A percentile compares a stretch with the other conserved stretches of the same genome.
These are phyloP conservation scores for Lepidostoma basale DNA, from an alignment of 1,140 invertebrate species.

Conservation along the genomic window DNA sequence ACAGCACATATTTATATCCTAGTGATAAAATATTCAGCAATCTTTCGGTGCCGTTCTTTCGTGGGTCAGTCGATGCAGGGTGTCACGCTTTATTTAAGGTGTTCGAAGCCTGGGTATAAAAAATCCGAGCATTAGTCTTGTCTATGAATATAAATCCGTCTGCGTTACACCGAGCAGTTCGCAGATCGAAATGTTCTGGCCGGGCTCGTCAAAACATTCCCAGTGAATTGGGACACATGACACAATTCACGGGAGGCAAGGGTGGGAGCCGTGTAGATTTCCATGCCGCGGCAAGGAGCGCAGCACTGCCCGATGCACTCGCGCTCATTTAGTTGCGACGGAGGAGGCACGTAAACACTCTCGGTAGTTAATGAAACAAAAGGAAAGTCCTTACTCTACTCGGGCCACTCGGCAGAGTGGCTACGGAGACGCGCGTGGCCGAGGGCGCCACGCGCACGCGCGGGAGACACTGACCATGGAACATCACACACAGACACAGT, in stretches of 20 bases:
- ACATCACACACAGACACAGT: too few relatives aligned
- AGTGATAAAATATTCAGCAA: too few relatives aligned
- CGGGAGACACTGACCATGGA: conserved; percentile 10
- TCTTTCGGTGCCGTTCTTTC: too few relatives aligned
- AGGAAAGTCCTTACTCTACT: too few relatives aligned
- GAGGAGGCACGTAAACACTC: too few relatives aligned
- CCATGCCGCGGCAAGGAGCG: too few relatives aligned
- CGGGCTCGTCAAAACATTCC: conserved; percentile 24
- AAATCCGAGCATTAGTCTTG: too few relatives aligned
- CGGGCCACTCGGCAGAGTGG: not conserved
- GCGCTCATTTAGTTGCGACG: not conserved
- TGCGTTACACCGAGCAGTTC: not conserved
- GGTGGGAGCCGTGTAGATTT: too few relatives aligned
- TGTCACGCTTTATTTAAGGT: too few relatives aligned
- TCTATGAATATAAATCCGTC: conserved; percentile 2
- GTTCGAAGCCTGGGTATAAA: too few relatives aligned
- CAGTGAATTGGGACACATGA: conserved; percentile 19
- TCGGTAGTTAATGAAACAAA: too few relatives aligned
- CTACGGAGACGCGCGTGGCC: not conserved
- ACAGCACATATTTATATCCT: conserved; percentile 6
- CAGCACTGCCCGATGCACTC: not conserved
- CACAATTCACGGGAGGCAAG: conserved; percentile 3
- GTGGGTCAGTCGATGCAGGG: too few relatives aligned
- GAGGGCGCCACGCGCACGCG: not conserved
- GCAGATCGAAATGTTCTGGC: conserved; percentile 6